A percentile compares a stretch with the other conserved stretches of the same genome.
Evolutionary conservation across 2,888 invertebrate species (phyloP).

Genomic region (Melikaiella ostensackeni): DNA sequence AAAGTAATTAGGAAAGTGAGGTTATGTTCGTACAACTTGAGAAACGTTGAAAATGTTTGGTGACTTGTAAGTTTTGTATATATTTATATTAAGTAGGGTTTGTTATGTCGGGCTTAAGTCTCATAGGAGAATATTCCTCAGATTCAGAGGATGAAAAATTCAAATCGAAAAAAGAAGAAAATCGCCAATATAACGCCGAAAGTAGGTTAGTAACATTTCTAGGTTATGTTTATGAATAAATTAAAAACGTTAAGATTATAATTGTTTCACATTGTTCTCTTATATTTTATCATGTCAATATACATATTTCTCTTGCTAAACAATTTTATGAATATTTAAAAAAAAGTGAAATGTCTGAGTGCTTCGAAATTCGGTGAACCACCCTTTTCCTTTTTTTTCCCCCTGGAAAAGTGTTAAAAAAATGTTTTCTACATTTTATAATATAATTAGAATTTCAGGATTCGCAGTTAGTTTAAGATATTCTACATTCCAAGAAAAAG

Average conservation of each 20-base stretch:
- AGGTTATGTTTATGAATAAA: slow-evolving; percentile 37
- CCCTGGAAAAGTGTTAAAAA: no score
- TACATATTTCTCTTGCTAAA: background rate
- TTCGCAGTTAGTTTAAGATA: no score
- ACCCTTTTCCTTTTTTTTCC: no score
- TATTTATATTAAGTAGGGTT: background rate
- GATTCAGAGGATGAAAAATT: slow-evolving; percentile 65
- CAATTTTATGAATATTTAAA: no score
- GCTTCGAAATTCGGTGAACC: no score
- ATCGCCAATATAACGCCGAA: background rate
- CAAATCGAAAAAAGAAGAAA: slow-evolving; percentile 38
- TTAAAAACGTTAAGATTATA: slow-evolving; percentile 34
- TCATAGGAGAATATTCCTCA: slow-evolving; percentile 68
- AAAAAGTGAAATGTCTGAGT: no score
- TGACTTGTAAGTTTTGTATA: background rate
- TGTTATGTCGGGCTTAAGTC: slow-evolving; percentile 66
- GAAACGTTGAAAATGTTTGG: background rate
- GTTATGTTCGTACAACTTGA: background rate
- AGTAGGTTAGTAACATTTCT: slow-evolving; percentile 29
- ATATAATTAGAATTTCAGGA: no score
- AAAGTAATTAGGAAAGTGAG: background rate
- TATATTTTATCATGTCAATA: background rate
- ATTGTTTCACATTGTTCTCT: no score
- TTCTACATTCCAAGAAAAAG: no score
- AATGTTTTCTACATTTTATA: no score